These are phyloP conservation scores for Harmothoe impar DNA, from an alignment of 2,888 invertebrate genomes.

Conservation along the genomic window DNA sequence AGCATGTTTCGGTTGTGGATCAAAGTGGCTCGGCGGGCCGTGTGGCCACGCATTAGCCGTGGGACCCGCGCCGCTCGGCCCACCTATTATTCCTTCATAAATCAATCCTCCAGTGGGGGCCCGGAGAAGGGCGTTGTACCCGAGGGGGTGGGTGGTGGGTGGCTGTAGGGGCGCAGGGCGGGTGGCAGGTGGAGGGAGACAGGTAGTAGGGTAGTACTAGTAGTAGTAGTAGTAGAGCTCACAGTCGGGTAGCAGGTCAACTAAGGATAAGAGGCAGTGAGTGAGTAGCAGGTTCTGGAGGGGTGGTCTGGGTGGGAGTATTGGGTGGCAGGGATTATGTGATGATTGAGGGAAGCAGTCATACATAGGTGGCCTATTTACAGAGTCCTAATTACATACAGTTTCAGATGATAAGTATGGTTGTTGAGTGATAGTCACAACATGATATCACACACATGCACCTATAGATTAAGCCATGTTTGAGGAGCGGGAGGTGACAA, in stretches of 20 bases:
- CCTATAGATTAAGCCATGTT: too few species aligned
- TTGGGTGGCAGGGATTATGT: neutral
- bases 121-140: neutral
- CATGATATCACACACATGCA: too few species aligned
- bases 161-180: neutral
- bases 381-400: too few species aligned
- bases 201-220: neutral
- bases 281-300: neutral
- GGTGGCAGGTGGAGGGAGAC: neutral
- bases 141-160: neutral
- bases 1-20: conserved; percentile 45
- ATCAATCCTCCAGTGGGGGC: neutral
- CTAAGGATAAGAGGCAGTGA: neutral
- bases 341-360: too few species aligned
- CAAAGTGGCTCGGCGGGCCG: conserved; percentile 22
- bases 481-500: too few species aligned
- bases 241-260: neutral
- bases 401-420: too few species aligned
- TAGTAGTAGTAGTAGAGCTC: too few species aligned
- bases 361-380: too few species aligned
- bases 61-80: conserved; percentile 10
- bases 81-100: conserved; percentile 23
- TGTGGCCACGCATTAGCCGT: neutral
- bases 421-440: too few species aligned
- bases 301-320: too few species aligned